Conservation (phyloP, 2,888 invertebrate genomes). For the Pyrgus malvae region DNA sequence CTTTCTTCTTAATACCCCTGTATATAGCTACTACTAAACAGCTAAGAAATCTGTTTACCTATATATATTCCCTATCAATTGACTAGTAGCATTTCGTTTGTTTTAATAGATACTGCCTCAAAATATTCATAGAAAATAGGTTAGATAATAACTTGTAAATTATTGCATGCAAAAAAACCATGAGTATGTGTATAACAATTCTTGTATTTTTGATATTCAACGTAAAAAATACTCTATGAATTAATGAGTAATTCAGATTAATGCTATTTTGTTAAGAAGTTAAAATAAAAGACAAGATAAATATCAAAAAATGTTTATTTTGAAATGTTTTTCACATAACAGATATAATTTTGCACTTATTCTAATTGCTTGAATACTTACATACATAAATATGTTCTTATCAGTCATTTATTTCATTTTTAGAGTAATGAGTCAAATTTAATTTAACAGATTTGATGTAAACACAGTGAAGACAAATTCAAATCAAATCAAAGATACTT, state of each 20-base stretch:
- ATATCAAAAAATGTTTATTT: constrained; percentile 53
- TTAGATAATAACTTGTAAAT: too few relatives aligned
- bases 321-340: constrained; percentile 50
- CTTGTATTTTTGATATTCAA: not conserved
- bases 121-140: too few relatives aligned
- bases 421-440: not conserved
- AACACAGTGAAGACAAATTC: not conserved
- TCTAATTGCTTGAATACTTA: constrained; percentile 41
- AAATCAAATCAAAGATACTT: not conserved
- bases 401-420: constrained; percentile 41
- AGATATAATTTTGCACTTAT: constrained; percentile 52
- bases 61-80: too few relatives aligned
- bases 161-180: too few relatives aligned
- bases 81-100: too few relatives aligned
- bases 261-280: too few relatives aligned
- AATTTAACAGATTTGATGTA: not conserved
- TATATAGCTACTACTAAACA: too few relatives aligned
- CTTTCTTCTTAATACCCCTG: too few relatives aligned
- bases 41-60: too few relatives aligned
- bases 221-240: too few relatives aligned
- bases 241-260: too few relatives aligned
- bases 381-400: constrained; percentile 35
- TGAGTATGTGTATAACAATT: not conserved
- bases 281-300: constrained; percentile 1
- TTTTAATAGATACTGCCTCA: too few relatives aligned